Evolutionary conservation across 2,797 vertebrate species (phyloP), one percentile per base, ranked within the genome.

Genomic region (Anisognathus igniventris): DNA sequence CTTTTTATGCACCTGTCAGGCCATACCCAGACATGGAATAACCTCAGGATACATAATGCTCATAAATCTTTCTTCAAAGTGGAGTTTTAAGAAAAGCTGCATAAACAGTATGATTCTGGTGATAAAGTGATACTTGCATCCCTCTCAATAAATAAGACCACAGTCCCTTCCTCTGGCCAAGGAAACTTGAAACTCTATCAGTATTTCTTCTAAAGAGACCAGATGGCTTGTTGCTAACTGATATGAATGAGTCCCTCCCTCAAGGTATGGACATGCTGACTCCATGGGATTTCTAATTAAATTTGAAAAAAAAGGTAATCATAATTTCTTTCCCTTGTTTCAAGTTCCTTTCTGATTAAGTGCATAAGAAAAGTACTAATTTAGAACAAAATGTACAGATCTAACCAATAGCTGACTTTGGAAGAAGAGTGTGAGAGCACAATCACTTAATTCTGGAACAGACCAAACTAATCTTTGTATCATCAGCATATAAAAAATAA

Each of bases 251-350:
- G 51, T 62, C 35, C 39, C 65, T 91, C 76, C 76, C 70, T 94
- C 45, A 54, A 93, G 87, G 73, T 87, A 89, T 0, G 2, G 58
- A 72, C 71, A 65, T 81, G 75, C 31, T 93, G 82, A 82, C 50
- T 80, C 47, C 24, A 22, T 72, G 74, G 53, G 58, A 77, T 89
- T 94, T 82, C 47, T 87, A 94, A 89, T 76, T 92, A 94, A 86
- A 78, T 78, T 75, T 88, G 21, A 47, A 56, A 77, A 92, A 84
- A 85, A 84, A 37, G 19, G 13, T 72, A 80, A 82, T 76, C 12
- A 81, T 68, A 74, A 66, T 81, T 94, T 92, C 5, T 50, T 37
- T 92, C 18, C 58, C 25, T 42, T 72, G 15, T 91, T 96, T 95
- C 64, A 62, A 75, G 48, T 64, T 39, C 17, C 35, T 86, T 87